These are phyloP conservation scores for Atlantisia rogersi DNA, from an alignment of 2,113 vertebrate species.

Conservation along the genomic window DNA sequence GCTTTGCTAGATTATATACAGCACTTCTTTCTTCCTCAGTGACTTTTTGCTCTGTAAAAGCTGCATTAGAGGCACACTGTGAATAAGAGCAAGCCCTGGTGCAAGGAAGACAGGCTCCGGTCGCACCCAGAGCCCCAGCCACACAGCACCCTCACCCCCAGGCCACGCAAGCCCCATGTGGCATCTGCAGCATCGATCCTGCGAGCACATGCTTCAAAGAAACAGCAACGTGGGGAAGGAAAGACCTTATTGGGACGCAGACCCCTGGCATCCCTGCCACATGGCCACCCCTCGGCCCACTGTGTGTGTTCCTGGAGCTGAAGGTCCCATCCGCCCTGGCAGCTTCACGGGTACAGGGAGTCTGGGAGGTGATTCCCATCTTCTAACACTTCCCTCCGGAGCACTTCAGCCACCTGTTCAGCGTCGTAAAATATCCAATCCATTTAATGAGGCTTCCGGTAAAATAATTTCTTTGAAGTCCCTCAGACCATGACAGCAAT, in stretches of 20 bases:
- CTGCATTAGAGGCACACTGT: not conserved
- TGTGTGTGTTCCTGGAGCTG: not conserved
- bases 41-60: not conserved
- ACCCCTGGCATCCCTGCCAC: not conserved
- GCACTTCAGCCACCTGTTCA: not conserved
- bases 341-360: fast-evolving
- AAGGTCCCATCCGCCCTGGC: not conserved
- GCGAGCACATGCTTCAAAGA: fast-evolving
- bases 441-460: not conserved
- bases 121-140: not conserved
- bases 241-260: not conserved
- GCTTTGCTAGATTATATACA: not conserved
- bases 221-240: not conserved
- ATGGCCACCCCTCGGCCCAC: not conserved
- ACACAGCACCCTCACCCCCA: fast-evolving
- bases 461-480: constrained; percentile 53
- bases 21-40: not conserved
- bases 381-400: not conserved
- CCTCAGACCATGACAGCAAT: constrained; percentile 44
- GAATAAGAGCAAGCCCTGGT: not conserved
- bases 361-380: not conserved
- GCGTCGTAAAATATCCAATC: not conserved
- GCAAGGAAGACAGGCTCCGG: not conserved
- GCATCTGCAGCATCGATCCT: not conserved
- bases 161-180: not conserved